A percentile compares a stretch with the other conserved stretches of the same genome.
phyloP scores from a whole-genome alignment of 1,140 invertebrate species.

The Linepithema humile region DNA sequence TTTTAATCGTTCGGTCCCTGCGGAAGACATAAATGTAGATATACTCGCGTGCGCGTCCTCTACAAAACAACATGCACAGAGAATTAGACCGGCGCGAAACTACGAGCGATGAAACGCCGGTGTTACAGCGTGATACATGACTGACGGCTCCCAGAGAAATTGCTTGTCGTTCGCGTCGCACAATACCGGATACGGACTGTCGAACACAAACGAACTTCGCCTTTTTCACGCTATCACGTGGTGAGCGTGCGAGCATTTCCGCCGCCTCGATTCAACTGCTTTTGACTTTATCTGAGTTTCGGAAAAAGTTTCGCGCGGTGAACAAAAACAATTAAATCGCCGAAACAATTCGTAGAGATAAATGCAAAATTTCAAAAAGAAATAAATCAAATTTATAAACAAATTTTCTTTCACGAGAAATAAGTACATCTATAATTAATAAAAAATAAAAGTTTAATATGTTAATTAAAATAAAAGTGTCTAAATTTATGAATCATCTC shows the following conservation, averaged over 20 bases:
- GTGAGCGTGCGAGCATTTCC: not conserved
- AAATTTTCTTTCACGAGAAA: too few species aligned
- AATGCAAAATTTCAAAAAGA: not conserved
- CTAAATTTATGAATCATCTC: not conserved
- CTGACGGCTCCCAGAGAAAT: slow-evolving; percentile 39
- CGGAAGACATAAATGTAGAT: not conserved
- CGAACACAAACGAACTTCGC: not conserved
- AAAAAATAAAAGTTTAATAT: too few species aligned
- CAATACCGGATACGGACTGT: slow-evolving; percentile 1
- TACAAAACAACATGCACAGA: not conserved
- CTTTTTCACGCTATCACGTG: not conserved
- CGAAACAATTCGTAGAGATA: not conserved
- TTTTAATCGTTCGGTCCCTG: slow-evolving; percentile 62
- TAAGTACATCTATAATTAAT: too few species aligned
- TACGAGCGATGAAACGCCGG: slow-evolving; percentile 34
- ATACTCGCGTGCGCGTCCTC: not conserved
- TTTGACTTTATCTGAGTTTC: not conserved
- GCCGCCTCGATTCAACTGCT: not conserved
- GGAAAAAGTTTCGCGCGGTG: not conserved
- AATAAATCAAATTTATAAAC: not conserved
- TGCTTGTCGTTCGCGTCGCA: slow-evolving; percentile 34
- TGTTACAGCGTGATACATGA: slow-evolving; percentile 40
- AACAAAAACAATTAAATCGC: not conserved
- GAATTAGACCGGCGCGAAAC: slow-evolving; percentile 14
- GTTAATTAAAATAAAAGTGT: not conserved